Conservation (phyloP, 2,797 vertebrate genomes). For the Philypnodon macrostomus region DNA sequence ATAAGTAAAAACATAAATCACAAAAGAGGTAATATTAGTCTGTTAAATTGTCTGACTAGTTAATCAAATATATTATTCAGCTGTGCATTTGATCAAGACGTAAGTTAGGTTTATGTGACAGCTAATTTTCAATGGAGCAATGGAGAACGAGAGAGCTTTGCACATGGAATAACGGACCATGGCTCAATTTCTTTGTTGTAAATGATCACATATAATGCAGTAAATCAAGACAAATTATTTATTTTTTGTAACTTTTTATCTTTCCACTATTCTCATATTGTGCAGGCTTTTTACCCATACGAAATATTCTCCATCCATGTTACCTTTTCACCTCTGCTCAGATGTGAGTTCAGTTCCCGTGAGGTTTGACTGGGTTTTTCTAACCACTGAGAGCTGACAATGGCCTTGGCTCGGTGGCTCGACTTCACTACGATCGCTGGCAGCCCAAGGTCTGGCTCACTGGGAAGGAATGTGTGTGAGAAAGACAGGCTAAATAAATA, state of each 20-base stretch:
- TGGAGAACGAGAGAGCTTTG: background rate
- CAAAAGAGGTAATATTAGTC: background rate
- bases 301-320: slow-evolving; percentile 8
- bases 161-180: background rate
- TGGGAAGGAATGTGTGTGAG: slow-evolving; percentile 91
- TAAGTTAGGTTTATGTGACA: slow-evolving; percentile 2
- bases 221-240: background rate
- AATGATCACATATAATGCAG: background rate
- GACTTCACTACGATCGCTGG: slow-evolving; percentile 54
- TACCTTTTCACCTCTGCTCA: slow-evolving; percentile 32
- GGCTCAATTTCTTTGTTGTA: background rate
- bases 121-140: background rate
- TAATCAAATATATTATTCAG: background rate
- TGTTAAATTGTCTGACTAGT: background rate
- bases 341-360: slow-evolving; percentile 43
- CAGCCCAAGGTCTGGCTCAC: slow-evolving; percentile 75
- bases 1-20: too few relatives aligned
- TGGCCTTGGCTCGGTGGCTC: slow-evolving; percentile 63
- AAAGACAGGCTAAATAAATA: slow-evolving; percentile 93
- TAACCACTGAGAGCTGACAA: slow-evolving; percentile 73
- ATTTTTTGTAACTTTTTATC: background rate
- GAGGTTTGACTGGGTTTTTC: slow-evolving; percentile 68
- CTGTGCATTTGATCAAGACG: background rate
- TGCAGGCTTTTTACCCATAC: slow-evolving; percentile 2
- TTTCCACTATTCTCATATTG: background rate